Base-by-base conservation (phyloP, 2,888 invertebrate genomes). In the Sympetrum striolatum region DNA sequence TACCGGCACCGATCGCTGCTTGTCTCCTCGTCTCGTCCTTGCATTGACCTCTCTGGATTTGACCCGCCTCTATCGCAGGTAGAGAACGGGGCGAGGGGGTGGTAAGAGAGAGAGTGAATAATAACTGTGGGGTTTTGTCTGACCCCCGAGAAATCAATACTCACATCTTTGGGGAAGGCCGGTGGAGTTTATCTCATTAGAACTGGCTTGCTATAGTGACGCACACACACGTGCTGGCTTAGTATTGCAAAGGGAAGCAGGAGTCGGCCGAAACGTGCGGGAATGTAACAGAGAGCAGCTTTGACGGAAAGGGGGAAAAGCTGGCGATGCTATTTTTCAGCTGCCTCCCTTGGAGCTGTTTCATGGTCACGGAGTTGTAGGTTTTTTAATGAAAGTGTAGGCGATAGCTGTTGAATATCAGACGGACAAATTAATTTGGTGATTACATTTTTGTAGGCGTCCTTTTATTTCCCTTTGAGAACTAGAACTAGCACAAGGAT, bases 141-240 rank as follows among this genome's bases (percentile, higher is more conserved):
- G 86, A 64, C 86, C 86, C 86, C 60, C n/a, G 86, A 86, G 86
- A 86, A 86, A 86, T 86, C 86, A 86, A 86, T 86, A 86, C 86
- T n/a, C 64, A 64, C 86, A 86, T 86, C 86, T 86, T 86, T 86
- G 48, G 86, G 82, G 58, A 14, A 58, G 53, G 37, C 35, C 58
- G 82, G 86, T 15, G 25, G 73, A 60, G 86, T 60, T 86, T 86
- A 86, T 86, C 86, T 86, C 86, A 86, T 86, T 86, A 86, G 86
- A 35, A 86, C 37, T 35, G 60, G 58, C 35, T 58, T 82, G 37
- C 86, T 8, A 18, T 82, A 53, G 35, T 15, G 58, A 35, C 53
- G 53, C 53, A 81, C 44, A n/a, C 44, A 44, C 25, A 48, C 39
- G n/a, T 48, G 81, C 31, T 31, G 73, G 25, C n/a, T 18, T 22